Percentiles rank a stretch among this genome's conserved stretches.
phyloP scores from a whole-genome alignment of 1,140 invertebrate species.

The Trichonephila clavipes region DNA sequence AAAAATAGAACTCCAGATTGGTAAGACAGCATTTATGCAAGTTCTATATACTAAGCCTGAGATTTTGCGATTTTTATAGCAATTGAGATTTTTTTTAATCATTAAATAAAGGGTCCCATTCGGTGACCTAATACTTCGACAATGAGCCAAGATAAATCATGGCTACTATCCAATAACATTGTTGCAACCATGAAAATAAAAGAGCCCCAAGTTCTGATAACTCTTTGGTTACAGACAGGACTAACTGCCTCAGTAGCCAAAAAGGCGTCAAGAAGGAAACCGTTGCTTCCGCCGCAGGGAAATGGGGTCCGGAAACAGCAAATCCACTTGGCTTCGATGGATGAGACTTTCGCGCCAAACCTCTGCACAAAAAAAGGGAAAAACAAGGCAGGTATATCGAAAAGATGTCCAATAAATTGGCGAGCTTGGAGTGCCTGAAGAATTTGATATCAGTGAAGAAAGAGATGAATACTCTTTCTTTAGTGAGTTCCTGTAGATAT shows the following conservation, averaged over 20 bases:
- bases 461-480: not conserved
- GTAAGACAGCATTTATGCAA: no score
- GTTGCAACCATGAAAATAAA: no score
- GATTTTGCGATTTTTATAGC: no score
- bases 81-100: no score
- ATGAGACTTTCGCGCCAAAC: not conserved
- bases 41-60: no score
- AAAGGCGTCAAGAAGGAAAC: not conserved
- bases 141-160: no score
- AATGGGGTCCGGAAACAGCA: constrained; percentile 11
- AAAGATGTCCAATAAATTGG: not conserved
- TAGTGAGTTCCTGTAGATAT: not conserved
- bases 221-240: not conserved
- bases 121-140: no score
- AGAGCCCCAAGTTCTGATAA: not conserved
- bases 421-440: not conserved
- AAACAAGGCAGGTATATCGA: not conserved
- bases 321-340: constrained; percentile 25
- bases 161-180: no score
- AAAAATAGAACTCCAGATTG: no score
- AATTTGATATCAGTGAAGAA: not conserved
- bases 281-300: not conserved
- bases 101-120: no score
- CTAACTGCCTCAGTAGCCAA: not conserved
- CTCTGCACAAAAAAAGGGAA: not conserved